Conservation (phyloP, 2,888 invertebrate species). For the Ormyrus thymus region DNA sequence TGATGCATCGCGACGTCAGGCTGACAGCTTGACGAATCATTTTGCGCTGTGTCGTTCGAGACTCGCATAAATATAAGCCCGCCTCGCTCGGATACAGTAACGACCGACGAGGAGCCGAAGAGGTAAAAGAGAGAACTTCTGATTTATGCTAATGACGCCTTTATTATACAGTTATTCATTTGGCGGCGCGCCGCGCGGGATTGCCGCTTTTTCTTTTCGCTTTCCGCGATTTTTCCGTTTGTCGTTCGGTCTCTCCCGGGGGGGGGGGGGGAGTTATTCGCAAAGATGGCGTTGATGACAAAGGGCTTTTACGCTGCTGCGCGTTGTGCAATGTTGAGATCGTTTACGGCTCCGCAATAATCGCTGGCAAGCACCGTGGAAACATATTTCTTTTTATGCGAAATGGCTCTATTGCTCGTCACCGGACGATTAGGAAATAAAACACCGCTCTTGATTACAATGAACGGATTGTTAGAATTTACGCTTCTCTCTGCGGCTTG, state of each 20-base stretch:
- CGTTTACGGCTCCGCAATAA: constrained; percentile 12
- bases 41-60: constrained; percentile 32
- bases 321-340: constrained; percentile 20
- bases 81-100: not conserved
- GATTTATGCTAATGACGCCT: constrained; percentile 48
- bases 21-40: constrained; percentile 51
- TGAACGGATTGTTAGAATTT: too few relatives aligned
- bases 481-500: too few relatives aligned
- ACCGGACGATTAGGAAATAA: too few relatives aligned
- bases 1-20: constrained; percentile 19
- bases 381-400: constrained; percentile 6
- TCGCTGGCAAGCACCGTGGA: not conserved
- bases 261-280: not conserved
- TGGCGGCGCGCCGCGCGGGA: not conserved
- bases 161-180: constrained; percentile 43
- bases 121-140: constrained; percentile 1
- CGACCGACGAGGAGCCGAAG: not conserved
- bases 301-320: not conserved
- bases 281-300: constrained; percentile 2
- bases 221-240: not conserved
- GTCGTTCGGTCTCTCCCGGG: not conserved
- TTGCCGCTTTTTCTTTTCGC: not conserved
- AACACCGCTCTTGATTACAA: too few relatives aligned
- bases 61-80: constrained; percentile 26
- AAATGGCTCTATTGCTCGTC: too few relatives aligned